phyloP scores from a whole-genome alignment of 2,888 invertebrate species.

The Resseliella maxima region DNA sequence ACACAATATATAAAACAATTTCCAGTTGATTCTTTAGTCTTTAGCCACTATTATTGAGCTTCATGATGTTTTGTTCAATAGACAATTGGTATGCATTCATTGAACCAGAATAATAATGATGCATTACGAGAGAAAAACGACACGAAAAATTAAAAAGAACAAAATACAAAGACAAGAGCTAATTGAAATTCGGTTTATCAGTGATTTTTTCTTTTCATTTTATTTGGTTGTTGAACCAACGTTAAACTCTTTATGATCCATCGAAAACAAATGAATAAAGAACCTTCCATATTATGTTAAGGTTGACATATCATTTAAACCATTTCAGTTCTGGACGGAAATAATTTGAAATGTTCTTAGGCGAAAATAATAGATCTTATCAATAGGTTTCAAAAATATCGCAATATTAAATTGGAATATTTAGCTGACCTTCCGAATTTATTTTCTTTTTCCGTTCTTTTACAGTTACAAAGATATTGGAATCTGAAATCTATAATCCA shows the following conservation, averaged over 20 bases:
- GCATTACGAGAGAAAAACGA: not conserved
- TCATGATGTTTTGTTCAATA: constrained; percentile 32
- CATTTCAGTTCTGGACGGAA: not conserved
- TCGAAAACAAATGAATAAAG: not conserved
- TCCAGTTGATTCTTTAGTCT: constrained; percentile 9
- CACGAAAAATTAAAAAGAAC: not conserved
- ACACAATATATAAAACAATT: constrained; percentile 40
- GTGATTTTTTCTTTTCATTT: not conserved
- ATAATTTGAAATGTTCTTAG: not conserved
- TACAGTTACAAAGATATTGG: too few relatives aligned
- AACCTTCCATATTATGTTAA: not conserved
- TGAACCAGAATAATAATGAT: constrained; percentile 40
- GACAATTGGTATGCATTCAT: constrained; percentile 44
- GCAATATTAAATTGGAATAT: too few relatives aligned
- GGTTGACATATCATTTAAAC: not conserved
- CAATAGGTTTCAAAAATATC: too few relatives aligned
- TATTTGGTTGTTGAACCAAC: constrained; percentile 6
- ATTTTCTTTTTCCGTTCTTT: too few relatives aligned
- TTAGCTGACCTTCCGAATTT: too few relatives aligned
- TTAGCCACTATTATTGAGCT: not conserved
- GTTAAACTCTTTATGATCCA: not conserved
- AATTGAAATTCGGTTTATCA: constrained; percentile 43
- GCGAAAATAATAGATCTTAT: not conserved
- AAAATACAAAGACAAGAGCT: not conserved
- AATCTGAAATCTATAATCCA: too few relatives aligned